phyloP scores from a whole-genome alignment of 2,888 invertebrate genomes.

The Cephus spinipes region DNA sequence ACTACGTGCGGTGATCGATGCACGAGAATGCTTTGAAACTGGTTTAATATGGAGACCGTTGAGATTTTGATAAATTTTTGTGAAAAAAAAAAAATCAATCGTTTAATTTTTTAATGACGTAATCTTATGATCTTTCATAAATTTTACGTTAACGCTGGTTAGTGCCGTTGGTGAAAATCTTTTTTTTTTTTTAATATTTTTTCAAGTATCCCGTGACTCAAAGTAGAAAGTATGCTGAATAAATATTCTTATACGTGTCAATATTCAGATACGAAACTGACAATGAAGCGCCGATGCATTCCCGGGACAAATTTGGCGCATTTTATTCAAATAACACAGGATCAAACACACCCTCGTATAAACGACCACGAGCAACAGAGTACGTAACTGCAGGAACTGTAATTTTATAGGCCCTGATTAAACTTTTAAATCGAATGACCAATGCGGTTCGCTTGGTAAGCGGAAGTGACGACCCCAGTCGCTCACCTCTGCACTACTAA shows the following conservation, averaged over 20 bases:
- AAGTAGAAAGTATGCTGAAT: background rate
- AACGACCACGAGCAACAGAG: slow-evolving; percentile 28
- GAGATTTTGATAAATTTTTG: background rate
- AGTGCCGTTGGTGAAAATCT: background rate
- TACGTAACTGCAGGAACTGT: slow-evolving; percentile 37
- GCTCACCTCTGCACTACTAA: slow-evolving; percentile 67
- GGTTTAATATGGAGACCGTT: background rate
- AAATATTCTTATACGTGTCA: background rate
- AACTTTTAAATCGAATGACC: slow-evolving; percentile 66
- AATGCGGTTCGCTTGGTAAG: slow-evolving; percentile 61
- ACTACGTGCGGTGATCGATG: slow-evolving; percentile 20
- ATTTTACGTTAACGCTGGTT: background rate
- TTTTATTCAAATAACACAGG: slow-evolving; percentile 53
- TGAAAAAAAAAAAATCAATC: background rate
- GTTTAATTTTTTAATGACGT: background rate
- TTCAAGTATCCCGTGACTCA: background rate
- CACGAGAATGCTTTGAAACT: background rate
- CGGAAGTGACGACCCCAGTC: slow-evolving; percentile 65
- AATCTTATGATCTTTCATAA: background rate
- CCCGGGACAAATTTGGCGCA: background rate
- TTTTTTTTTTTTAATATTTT: background rate
- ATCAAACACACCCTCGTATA: slow-evolving; percentile 55
- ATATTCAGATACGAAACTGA: background rate
- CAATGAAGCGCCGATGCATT: background rate
- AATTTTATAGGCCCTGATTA: slow-evolving; percentile 66